These are phyloP conservation scores for Ophioninae sp. DNA, from an alignment of 2,888 invertebrate genomes.

Conservation along the genomic window DNA sequence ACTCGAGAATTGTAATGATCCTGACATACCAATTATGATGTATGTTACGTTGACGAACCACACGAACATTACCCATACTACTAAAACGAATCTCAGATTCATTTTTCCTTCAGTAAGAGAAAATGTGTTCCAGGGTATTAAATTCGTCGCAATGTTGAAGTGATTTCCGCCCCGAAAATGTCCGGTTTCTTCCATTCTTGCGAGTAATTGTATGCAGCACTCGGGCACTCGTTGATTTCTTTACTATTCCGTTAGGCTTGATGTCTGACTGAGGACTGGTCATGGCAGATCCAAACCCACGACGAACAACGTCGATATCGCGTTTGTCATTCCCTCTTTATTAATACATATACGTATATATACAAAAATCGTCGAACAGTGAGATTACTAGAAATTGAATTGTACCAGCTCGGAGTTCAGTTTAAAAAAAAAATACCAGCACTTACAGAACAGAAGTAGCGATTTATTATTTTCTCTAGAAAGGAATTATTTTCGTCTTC, in stretches of 20 bases:
- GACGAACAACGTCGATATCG: not conserved
- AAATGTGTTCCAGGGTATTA: constrained; percentile 65
- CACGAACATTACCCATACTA: constrained; percentile 46
- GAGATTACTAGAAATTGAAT: no score
- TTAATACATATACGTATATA: no score
- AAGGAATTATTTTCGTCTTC: no score
- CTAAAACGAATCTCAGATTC: not conserved
- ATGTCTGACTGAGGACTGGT: not conserved
- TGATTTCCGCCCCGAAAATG: constrained; percentile 65
- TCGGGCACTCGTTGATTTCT: not conserved
- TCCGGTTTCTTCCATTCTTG: constrained; percentile 18
- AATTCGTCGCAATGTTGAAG: constrained; percentile 63
- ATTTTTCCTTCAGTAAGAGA: constrained; percentile 53
- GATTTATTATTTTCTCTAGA: no score
- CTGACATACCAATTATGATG: constrained; percentile 9
- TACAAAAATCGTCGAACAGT: not conserved
- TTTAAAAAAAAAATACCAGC: no score
- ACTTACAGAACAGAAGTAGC: no score
- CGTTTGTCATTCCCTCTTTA: constrained; percentile 1
- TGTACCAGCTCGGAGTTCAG: no score
- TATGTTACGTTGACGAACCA: constrained; percentile 60
- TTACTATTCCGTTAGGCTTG: not conserved
- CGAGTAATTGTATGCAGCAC: not conserved
- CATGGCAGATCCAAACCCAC: not conserved
- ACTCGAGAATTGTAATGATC: constrained; percentile 32